Evolutionary conservation across 2,888 invertebrate species (phyloP).

Genomic region (Argyresthia goedartella): DNA sequence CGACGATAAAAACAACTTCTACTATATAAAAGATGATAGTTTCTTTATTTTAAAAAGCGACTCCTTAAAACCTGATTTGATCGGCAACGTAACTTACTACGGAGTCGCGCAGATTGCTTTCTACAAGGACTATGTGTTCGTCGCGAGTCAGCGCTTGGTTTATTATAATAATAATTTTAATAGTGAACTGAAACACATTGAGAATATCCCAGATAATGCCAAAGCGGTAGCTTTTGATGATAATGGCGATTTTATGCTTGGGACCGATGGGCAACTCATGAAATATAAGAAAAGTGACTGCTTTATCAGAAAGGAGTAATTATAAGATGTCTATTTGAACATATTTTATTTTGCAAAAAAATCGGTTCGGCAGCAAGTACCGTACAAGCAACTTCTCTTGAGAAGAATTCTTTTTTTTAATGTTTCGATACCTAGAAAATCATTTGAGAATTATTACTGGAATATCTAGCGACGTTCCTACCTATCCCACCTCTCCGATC

Average conservation of each 20-base stretch:
- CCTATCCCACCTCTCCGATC: too few species aligned
- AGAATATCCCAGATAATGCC: slow-evolving; percentile 34
- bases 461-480: too few species aligned
- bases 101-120: slow-evolving; percentile 48
- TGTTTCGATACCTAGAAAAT: too few species aligned
- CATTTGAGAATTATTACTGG: too few species aligned
- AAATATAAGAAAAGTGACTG: slow-evolving; percentile 41
- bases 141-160: slow-evolving; percentile 38
- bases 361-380: too few species aligned
- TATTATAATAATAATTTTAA: slow-evolving; percentile 46
- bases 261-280: slow-evolving; percentile 34
- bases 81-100: slow-evolving; percentile 36
- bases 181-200: slow-evolving; percentile 29
- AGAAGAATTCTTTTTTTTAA: too few species aligned
- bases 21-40: slow-evolving; percentile 40
- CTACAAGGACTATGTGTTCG: slow-evolving; percentile 33
- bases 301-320: slow-evolving; percentile 18
- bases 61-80: slow-evolving; percentile 25
- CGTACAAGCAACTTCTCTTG: too few species aligned
- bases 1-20: slow-evolving; percentile 47
- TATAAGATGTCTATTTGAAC: too few species aligned
- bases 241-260: slow-evolving; percentile 38
- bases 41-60: slow-evolving; percentile 36
- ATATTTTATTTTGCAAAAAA: too few species aligned
- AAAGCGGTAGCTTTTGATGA: slow-evolving; percentile 48